Evolutionary conservation across 1,140 invertebrate genomes (phyloP).

Genomic region (Philotrypesis tridentata): DNA sequence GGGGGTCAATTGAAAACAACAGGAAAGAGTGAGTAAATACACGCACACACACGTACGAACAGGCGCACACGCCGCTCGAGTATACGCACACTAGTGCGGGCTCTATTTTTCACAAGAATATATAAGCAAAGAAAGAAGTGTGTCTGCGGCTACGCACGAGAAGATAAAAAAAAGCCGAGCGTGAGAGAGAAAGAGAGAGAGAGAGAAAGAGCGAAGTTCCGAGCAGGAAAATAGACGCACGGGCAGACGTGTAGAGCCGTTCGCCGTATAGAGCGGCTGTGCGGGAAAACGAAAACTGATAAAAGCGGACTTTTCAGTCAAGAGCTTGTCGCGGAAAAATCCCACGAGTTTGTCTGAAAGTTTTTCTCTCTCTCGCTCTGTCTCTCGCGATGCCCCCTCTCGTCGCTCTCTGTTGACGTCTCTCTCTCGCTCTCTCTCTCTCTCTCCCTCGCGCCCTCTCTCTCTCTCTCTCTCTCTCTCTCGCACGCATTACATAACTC

Average conservation of each 20-base stretch:
- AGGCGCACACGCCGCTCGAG: too few relatives aligned
- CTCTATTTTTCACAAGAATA: constrained; percentile 23
- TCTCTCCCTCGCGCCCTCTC: neutral
- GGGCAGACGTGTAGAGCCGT: too few relatives aligned
- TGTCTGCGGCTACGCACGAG: neutral
- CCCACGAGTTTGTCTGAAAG: neutral
- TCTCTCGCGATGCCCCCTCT: neutral
- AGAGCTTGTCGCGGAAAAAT: constrained; percentile 5
- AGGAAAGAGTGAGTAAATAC: too few relatives aligned
- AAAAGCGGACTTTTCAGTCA: constrained; percentile 2
- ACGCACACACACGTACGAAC: too few relatives aligned
- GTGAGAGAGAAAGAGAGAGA: too few relatives aligned
- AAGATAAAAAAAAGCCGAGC: constrained; percentile 29
- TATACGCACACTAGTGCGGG: too few relatives aligned
- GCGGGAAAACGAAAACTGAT: constrained; percentile 5
- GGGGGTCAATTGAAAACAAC: too few relatives aligned
- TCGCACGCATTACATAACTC: neutral
- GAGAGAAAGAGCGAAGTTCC: neutral
- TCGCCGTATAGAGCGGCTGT: too few relatives aligned
- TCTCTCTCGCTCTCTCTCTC: neutral
- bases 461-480: neutral
- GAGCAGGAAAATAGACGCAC: neutral
- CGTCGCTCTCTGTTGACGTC: neutral
- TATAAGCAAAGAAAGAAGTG: constrained; percentile 29
- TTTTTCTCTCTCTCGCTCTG: neutral